Percentiles rank a stretch among this genome's conserved stretches.
These are phyloP conservation scores for Acrocyrtus sp. DNA, from an alignment of 2,888 invertebrate species.

Conservation along the genomic window DNA sequence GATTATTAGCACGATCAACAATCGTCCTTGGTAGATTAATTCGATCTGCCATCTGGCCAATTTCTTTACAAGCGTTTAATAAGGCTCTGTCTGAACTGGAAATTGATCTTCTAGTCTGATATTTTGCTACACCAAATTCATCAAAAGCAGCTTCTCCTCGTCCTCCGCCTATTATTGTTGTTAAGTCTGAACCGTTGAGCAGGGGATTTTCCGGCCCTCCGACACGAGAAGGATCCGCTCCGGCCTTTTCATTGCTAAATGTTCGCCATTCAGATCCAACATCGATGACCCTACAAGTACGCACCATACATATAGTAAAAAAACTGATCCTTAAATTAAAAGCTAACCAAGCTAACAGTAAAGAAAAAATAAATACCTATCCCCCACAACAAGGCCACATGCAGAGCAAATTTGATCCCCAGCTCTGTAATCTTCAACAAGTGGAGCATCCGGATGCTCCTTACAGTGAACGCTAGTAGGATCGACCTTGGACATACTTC, in stretches of 20 bases:
- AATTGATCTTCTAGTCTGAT: slow-evolving; percentile 79
- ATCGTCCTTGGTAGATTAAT: slow-evolving; percentile 97
- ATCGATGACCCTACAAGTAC: slow-evolving; percentile 92
- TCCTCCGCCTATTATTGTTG: slow-evolving; percentile 88
- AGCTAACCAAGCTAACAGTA: too few species aligned
- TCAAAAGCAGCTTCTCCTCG: slow-evolving; percentile 86
- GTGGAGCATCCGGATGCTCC: slow-evolving; percentile 93
- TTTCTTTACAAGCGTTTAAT: slow-evolving; percentile 96
- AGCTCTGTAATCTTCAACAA: slow-evolving; percentile 98
- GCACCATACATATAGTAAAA: too few species aligned
- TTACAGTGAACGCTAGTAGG: slow-evolving; percentile 78
- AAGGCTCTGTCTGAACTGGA: slow-evolving; percentile 96
- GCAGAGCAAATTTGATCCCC: slow-evolving; percentile 99
- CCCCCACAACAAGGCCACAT: slow-evolving; percentile 99
- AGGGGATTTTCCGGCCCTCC: slow-evolving; percentile 99
- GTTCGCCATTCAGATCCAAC: slow-evolving; percentile 99
- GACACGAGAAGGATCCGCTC: slow-evolving; percentile 98
- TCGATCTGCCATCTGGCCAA: slow-evolving; percentile 97
- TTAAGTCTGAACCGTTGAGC: slow-evolving; percentile 93
- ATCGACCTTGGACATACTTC: slow-evolving; percentile 39
- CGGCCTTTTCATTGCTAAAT: slow-evolving; percentile 97
- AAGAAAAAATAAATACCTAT: slow-evolving; percentile 85
- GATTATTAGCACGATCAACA: slow-evolving; percentile 93
- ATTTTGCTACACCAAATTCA: slow-evolving; percentile 78
- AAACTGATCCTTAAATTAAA: too few species aligned